Percentiles rank a stretch among this genome's conserved stretches.
Evolutionary conservation across 2,113 vertebrate species (phyloP).

Genomic region (Ictidomys tridecemlineatus): DNA sequence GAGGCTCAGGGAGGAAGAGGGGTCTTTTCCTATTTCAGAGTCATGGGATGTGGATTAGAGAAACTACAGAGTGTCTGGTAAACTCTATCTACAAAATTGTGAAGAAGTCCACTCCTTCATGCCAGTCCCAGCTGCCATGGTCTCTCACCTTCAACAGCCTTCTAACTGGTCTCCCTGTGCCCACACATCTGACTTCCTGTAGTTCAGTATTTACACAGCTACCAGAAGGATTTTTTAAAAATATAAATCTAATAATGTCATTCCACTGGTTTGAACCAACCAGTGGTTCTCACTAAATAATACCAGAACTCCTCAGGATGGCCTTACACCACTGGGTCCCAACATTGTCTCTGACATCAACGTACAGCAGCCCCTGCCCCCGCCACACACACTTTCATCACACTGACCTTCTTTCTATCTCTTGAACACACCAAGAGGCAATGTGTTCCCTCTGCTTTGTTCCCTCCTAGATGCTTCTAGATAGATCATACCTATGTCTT

Average conservation of each 20-base stretch:
- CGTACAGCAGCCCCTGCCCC: background rate
- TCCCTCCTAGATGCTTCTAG: background rate
- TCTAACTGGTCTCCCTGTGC: background rate
- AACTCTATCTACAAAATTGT: background rate
- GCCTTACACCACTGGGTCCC: too few relatives aligned
- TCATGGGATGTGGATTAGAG: background rate
- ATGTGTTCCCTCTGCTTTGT: background rate
- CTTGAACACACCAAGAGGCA: background rate
- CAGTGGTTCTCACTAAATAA: background rate
- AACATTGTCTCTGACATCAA: background rate
- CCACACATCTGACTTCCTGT: background rate
- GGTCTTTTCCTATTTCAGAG: background rate
- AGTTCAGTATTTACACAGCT: background rate
- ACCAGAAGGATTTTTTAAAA: background rate
- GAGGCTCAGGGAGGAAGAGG: background rate
- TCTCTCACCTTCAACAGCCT: background rate
- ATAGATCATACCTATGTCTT: background rate
- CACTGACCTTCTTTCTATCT: background rate
- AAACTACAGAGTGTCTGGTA: too few relatives aligned
- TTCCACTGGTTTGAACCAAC: too few relatives aligned
- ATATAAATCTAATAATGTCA: background rate
- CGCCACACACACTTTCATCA: background rate
- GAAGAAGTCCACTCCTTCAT: background rate
- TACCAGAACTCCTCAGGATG: background rate
- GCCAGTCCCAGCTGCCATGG: fast-evolving